Base-by-base conservation (phyloP, 1,140 invertebrate genomes). In the Lamellibrachia luymesi region DNA sequence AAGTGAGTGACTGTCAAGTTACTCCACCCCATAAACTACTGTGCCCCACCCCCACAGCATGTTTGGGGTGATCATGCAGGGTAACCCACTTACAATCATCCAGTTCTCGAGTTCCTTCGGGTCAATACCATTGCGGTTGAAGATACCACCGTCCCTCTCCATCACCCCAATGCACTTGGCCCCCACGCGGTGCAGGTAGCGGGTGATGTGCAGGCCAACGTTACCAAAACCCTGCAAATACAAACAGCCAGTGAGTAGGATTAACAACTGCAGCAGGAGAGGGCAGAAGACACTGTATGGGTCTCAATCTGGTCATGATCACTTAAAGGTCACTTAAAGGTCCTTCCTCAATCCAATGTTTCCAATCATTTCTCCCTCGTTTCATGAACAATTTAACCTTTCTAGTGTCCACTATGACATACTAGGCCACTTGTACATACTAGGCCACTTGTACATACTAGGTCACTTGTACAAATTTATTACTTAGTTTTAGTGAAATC, bases 121-220 rank as follows among this genome's bases (percentile, higher is more conserved):
- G 96, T 99, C 98, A 95, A 99, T 99, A 92, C 99, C 99, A 94
- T 99, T 98, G 4, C 97, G 97, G 96, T 99, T 99, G 96, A 97
- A 97, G 95, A 99, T 99, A 92, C 98, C 97, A 51, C 98, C 99
- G 96, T 99, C 98, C 94, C 98, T 97, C 97, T 99, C 99, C 95
- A 98, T 98, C 90, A 99, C 97, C 92, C 99, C 99, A 95, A 99
- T 98, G 96, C 99, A 99, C 93, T 97, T 98, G 92, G 99, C 99
- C 52, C 99, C 99, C 94, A 98, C 99, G 94, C 99, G 97, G 94
- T 98, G 98, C 49, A 99, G 97, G 96, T 99, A 99, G 94, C 99
- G 97, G 97, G 98, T 99, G 2, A 98, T 98, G 97, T 99, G 99
- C 49, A 99, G 97, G 95, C 99, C 99, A 25, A 99, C 99, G 97